Evolutionary conservation across 2,888 invertebrate species (phyloP).

Genomic region (Tipula confusa): DNA sequence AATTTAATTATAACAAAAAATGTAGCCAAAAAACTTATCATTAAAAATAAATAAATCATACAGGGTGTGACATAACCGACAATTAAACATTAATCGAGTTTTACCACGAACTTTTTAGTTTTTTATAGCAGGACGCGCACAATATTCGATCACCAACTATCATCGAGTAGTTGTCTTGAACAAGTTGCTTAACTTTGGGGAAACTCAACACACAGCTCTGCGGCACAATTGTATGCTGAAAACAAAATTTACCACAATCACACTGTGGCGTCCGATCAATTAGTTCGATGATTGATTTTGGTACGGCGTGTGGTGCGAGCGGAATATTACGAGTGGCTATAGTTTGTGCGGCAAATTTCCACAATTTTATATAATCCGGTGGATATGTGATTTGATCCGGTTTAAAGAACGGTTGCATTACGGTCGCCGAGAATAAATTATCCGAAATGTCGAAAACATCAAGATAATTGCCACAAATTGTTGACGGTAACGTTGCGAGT

Average conservation of each 20-base stretch:
- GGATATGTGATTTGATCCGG: background rate
- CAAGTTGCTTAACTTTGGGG: slow-evolving; percentile 44
- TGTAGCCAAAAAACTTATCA: background rate
- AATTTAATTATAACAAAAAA: background rate
- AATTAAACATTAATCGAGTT: background rate
- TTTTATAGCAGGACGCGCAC: background rate
- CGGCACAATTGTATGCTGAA: slow-evolving; percentile 39
- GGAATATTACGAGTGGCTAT: slow-evolving; percentile 36
- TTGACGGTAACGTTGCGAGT: slow-evolving; percentile 31
- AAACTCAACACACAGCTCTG: slow-evolving; percentile 44
- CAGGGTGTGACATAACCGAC: background rate
- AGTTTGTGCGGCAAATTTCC: slow-evolving; percentile 44
- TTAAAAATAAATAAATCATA: background rate
- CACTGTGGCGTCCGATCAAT: slow-evolving; percentile 45
- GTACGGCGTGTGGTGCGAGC: slow-evolving; percentile 39
- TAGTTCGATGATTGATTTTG: slow-evolving; percentile 43
- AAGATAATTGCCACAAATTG: background rate
- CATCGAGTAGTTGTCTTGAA: slow-evolving; percentile 31
- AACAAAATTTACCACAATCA: slow-evolving; percentile 45
- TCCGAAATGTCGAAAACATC: slow-evolving; percentile 31
- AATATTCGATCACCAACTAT: background rate
- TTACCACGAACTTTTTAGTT: background rate
- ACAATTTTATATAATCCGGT: slow-evolving; percentile 38
- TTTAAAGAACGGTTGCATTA: background rate
- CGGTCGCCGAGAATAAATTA: slow-evolving; percentile 16